Conservation (phyloP, 1,140 invertebrate species). For the Pseudachorutes palmiensis region DNA sequence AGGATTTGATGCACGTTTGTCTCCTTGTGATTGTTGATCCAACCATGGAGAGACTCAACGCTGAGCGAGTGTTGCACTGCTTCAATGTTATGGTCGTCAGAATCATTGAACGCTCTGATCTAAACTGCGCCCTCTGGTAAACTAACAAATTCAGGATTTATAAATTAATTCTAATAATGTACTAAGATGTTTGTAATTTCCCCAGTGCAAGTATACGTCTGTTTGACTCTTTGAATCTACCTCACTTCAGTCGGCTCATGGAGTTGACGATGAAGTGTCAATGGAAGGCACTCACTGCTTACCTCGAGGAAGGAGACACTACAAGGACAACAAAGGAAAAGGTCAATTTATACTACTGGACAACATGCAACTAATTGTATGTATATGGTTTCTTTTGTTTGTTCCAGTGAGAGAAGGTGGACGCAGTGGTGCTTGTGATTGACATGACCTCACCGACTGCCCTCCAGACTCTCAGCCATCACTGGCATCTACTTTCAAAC, state of each 20-base stretch:
- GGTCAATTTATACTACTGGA: constrained; percentile 48
- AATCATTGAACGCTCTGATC: too few relatives aligned
- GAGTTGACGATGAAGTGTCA: constrained; percentile 80
- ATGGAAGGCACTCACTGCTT: constrained; percentile 72
- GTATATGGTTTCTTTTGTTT: neutral
- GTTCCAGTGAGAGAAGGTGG: constrained; percentile 16
- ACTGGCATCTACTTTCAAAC: constrained; percentile 27
- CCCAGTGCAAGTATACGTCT: neutral
- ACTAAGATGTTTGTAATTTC: too few relatives aligned
- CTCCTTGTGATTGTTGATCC: constrained; percentile 59
- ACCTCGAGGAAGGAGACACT: constrained; percentile 51
- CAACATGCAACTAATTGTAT: neutral
- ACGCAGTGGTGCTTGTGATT: constrained; percentile 40
- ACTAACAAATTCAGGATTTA: too few relatives aligned
- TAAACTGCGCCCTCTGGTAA: too few relatives aligned
- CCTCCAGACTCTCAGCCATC: constrained; percentile 42
- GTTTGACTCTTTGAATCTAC: neutral
- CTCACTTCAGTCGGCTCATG: constrained; percentile 51
- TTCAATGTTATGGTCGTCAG: too few relatives aligned
- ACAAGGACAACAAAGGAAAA: neutral
- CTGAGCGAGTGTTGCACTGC: constrained; percentile 58
- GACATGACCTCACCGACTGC: constrained; percentile 45
- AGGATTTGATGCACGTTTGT: constrained; percentile 59
- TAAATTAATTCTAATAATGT: too few relatives aligned
- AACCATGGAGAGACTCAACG: constrained; percentile 53